Percentiles rank a stretch among this genome's conserved stretches.
These are phyloP conservation scores for Megalurothrips usitatus DNA, from an alignment of 2,888 invertebrate species.

Conservation along the genomic window DNA sequence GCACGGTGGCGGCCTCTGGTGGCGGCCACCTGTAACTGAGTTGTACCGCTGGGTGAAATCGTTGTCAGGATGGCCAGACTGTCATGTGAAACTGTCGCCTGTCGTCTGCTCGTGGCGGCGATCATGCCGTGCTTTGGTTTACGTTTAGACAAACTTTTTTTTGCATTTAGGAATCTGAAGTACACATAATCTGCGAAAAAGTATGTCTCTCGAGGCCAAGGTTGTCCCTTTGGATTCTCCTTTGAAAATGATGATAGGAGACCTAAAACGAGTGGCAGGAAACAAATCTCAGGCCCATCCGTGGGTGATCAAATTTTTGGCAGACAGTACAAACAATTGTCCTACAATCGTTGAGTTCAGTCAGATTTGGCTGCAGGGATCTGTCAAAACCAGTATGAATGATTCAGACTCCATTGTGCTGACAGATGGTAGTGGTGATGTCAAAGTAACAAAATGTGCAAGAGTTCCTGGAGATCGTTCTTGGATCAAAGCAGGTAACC, in stretches of 20 bases:
- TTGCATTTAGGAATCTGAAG: no score
- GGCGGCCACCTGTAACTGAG: no score
- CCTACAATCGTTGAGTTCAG: neutral
- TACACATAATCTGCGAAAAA: no score
- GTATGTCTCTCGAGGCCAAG: neutral
- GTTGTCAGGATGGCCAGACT: no score
- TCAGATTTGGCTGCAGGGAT: constrained; percentile 6
- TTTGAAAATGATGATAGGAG: neutral
- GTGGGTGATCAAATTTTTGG: neutral
- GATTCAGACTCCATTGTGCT: constrained; percentile 36
- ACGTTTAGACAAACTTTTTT: no score
- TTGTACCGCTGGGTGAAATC: no score
- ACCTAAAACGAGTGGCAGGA: neutral
- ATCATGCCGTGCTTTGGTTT: no score
- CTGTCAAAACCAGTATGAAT: neutral
- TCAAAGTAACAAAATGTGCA: constrained; percentile 36
- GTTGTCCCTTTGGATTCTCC: neutral
- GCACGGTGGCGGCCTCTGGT: no score
- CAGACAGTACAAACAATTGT: neutral
- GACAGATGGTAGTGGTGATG: constrained; percentile 37
- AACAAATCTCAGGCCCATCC: neutral
- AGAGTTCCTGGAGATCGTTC: constrained; percentile 31
- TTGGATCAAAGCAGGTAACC: constrained; percentile 33
- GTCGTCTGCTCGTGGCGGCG: no score
- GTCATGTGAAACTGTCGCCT: no score